Evolutionary conservation across 2,888 invertebrate genomes (phyloP).

Genomic region (Chironomus riparius): DNA sequence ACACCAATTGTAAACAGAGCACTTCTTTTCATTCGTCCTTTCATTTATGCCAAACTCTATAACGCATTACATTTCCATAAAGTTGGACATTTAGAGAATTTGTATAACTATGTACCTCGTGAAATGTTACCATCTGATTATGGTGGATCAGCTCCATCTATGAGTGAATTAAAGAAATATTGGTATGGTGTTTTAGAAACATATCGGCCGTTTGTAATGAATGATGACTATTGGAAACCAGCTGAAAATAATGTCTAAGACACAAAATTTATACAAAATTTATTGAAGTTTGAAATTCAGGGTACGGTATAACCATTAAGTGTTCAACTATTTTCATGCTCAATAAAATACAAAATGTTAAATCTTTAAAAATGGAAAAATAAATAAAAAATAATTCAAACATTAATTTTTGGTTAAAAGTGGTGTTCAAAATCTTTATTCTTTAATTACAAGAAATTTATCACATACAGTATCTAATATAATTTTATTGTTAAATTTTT

Average conservation of each 20-base stretch:
- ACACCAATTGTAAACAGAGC: constrained; percentile 57
- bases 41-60: constrained; percentile 56
- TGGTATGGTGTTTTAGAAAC: constrained; percentile 42
- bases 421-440: not conserved
- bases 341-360: no score
- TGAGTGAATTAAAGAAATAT: constrained; percentile 50
- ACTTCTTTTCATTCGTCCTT: constrained; percentile 52
- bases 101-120: constrained; percentile 54
- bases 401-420: not conserved
- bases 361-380: no score
- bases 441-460: not conserved
- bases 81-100: constrained; percentile 51
- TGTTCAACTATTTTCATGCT: no score
- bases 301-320: no score
- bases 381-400: no score
- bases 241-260: no score
- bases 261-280: no score
- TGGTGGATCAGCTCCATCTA: constrained; percentile 55
- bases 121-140: constrained; percentile 59
- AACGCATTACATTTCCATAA: constrained; percentile 56
- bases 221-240: not conserved
- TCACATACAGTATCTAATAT: not conserved
- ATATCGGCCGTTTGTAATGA: constrained; percentile 1
- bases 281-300: no score
- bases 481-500: not conserved